phyloP scores from a whole-genome alignment of 2,888 invertebrate genomes.

The Heliconius ethilla region DNA sequence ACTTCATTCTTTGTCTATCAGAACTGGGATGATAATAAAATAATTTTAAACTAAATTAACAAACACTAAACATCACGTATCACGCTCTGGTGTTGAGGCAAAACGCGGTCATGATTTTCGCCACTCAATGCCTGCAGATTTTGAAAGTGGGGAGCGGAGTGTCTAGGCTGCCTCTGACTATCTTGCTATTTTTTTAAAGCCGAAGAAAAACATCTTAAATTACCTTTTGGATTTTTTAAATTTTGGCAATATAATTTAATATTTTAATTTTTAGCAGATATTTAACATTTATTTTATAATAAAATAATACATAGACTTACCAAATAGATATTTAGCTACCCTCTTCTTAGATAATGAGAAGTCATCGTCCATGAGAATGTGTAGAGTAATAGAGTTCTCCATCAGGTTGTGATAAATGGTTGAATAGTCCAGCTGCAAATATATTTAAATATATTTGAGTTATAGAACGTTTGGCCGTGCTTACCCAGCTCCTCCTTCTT shows the following conservation, averaged over 20 bases:
- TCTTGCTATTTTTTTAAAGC: too few species aligned
- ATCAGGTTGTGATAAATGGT: slow-evolving; percentile 90
- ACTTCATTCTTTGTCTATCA: too few species aligned
- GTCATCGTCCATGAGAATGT: slow-evolving; percentile 91
- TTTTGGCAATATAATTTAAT: not conserved
- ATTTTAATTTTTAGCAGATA: not conserved
- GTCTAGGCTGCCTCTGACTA: too few species aligned
- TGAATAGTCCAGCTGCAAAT: slow-evolving; percentile 88
- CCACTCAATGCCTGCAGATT: too few species aligned
- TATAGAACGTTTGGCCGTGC: too few species aligned
- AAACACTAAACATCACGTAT: too few species aligned
- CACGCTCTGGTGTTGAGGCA: too few species aligned
- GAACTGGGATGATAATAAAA: too few species aligned
- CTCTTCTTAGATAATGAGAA: slow-evolving; percentile 88
- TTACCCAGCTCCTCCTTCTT: not conserved
- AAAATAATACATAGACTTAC: slow-evolving; percentile 68
- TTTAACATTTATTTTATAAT: not conserved
- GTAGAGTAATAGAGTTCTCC: slow-evolving; percentile 90
- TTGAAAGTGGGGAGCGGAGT: too few species aligned
- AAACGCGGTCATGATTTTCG: too few species aligned
- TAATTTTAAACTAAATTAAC: too few species aligned
- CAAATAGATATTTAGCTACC: slow-evolving; percentile 88
- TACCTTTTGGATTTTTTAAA: not conserved
- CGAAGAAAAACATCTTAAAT: too few species aligned
- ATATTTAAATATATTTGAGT: not conserved